A percentile compares a stretch with the other conserved stretches of the same genome.
phyloP scores from a whole-genome alignment of 2,888 invertebrate species.

The Torymus texanus region DNA sequence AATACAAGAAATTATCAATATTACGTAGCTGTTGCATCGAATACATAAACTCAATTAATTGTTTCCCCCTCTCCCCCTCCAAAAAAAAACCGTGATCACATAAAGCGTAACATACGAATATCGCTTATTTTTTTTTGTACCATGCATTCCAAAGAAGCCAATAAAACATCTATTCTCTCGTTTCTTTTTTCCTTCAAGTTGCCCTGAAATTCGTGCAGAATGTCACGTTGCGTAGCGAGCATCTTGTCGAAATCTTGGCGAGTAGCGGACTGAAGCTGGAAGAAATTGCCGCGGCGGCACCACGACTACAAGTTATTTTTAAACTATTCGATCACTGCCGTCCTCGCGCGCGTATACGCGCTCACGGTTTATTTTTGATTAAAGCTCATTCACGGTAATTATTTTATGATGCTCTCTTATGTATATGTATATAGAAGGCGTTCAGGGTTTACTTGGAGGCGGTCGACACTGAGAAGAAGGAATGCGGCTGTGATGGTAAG shows the following conservation, averaged over 20 bases:
- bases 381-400: background rate
- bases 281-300: conserved; percentile 67
- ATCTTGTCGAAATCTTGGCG: conserved; percentile 66
- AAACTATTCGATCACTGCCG: background rate
- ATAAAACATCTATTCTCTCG: too few relatives aligned
- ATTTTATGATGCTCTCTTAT: conserved; percentile 14
- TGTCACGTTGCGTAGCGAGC: conserved; percentile 66
- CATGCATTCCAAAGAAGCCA: too few relatives aligned
- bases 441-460: conserved; percentile 67
- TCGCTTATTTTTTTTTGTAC: too few relatives aligned
- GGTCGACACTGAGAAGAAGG: conserved; percentile 59
- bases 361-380: conserved; percentile 11
- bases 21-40: too few relatives aligned
- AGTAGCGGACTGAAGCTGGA: conserved; percentile 65
- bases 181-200: conserved; percentile 59
- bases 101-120: too few relatives aligned
- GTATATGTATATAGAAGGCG: conserved; percentile 60
- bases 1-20: too few relatives aligned
- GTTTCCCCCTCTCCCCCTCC: too few relatives aligned
- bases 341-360: too few relatives aligned
- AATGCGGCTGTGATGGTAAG: conserved; percentile 42
- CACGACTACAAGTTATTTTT: conserved; percentile 64
- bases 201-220: conserved; percentile 68
- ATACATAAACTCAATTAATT: too few relatives aligned
- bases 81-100: too few relatives aligned